phyloP scores from a whole-genome alignment of 2,113 vertebrate species.

The Gobio gobio region DNA sequence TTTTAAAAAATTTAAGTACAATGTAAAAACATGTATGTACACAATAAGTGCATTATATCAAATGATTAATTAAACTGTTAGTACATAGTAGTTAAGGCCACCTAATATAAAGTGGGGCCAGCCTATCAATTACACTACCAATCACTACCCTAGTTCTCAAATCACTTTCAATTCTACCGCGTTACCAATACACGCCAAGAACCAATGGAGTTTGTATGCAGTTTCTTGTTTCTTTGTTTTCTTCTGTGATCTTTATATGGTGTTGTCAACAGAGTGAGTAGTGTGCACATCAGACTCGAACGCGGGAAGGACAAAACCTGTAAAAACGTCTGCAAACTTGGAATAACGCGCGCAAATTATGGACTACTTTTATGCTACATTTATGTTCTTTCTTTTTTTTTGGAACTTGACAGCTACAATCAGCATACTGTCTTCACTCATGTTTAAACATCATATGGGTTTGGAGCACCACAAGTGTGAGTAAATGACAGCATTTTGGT shows the following conservation, averaged over 20 bases:
- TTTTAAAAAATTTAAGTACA: too few relatives aligned
- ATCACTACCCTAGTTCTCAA: neutral
- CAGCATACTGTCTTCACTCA: neutral
- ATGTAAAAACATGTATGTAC: too few relatives aligned
- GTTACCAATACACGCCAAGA: too few relatives aligned
- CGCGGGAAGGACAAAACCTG: too few relatives aligned
- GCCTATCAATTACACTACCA: neutral
- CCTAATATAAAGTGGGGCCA: too few relatives aligned
- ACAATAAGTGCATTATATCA: too few relatives aligned
- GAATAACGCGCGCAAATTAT: neutral
- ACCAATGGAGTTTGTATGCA: neutral
- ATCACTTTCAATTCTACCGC: neutral
- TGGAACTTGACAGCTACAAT: too few relatives aligned
- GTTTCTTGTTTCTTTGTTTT: too few relatives aligned
- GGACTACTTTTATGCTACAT: neutral
- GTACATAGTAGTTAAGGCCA: too few relatives aligned
- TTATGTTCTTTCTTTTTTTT: too few relatives aligned
- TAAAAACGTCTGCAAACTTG: neutral
- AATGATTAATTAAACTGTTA: too few relatives aligned
- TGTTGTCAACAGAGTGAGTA: neutral
- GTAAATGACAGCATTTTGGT: neutral
- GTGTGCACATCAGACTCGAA: neutral
- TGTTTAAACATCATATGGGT: neutral
- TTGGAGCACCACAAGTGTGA: neutral
- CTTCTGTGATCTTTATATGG: too few relatives aligned